These are phyloP conservation scores for Geotrupes spiniger DNA, from an alignment of 2,888 invertebrate genomes.

Conservation along the genomic window DNA sequence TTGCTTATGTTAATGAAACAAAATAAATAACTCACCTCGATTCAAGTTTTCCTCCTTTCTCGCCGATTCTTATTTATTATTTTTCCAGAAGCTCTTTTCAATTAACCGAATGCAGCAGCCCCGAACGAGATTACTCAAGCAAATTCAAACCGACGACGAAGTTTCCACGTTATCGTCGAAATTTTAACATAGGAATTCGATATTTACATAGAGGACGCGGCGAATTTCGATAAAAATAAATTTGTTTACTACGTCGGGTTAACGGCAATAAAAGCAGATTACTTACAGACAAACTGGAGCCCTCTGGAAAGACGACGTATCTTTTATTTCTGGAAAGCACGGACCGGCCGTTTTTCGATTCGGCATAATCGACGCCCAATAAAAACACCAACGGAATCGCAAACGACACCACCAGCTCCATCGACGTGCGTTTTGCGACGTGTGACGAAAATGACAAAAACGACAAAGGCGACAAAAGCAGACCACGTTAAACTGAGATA, in stretches of 20 bases:
- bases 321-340: conserved; percentile 52
- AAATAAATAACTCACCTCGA: too few relatives aligned
- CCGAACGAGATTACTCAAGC: too few relatives aligned
- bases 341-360: conserved; percentile 7
- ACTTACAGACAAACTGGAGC: conserved; percentile 62
- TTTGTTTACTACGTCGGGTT: background rate
- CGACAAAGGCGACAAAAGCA: conserved; percentile 14
- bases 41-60: too few relatives aligned
- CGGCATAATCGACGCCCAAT: conserved; percentile 1
- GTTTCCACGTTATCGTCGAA: too few relatives aligned
- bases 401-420: conserved; percentile 6
- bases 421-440: conserved; percentile 2
- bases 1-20: too few relatives aligned
- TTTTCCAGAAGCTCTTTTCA: too few relatives aligned
- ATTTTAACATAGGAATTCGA: too few relatives aligned
- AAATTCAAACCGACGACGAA: too few relatives aligned
- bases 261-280: conserved; percentile 9
- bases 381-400: conserved; percentile 5
- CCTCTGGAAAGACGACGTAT: conserved; percentile 60
- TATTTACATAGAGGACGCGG: too few relatives aligned
- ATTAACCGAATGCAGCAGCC: too few relatives aligned
- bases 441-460: background rate
- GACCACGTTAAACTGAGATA: conserved; percentile 12
- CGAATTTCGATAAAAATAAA: too few relatives aligned
- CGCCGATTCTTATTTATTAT: too few relatives aligned